Evolutionary conservation across 2,113 vertebrate genomes (phyloP).

Genomic region (Thalassarche chlororhynchos): DNA sequence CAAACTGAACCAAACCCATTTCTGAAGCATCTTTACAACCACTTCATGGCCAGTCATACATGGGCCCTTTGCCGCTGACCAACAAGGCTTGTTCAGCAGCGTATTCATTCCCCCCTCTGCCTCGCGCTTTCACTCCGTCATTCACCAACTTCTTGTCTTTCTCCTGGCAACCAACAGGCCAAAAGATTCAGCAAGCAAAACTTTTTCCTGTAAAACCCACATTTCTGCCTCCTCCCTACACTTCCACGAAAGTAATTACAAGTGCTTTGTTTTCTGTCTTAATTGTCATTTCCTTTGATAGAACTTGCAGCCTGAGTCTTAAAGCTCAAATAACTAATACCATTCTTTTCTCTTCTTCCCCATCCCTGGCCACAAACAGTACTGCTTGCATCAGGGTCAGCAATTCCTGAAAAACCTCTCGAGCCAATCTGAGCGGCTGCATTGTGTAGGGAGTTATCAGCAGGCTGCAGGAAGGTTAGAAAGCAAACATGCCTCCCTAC

Average conservation of each 20-base stretch:
- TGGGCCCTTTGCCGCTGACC: neutral
- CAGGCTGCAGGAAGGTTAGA: slow-evolving; percentile 13
- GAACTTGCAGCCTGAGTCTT: neutral
- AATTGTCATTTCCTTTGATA: slow-evolving; percentile 13
- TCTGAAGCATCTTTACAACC: neutral
- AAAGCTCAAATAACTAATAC: neutral
- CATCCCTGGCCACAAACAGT: neutral
- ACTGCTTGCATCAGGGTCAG: neutral
- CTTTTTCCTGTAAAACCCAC: neutral
- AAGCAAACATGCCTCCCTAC: neutral
- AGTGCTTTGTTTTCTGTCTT: neutral
- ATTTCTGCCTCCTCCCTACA: neutral
- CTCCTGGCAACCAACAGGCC: neutral
- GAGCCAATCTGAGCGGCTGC: neutral
- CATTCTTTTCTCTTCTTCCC: neutral
- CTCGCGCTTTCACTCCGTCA: neutral
- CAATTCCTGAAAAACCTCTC: neutral
- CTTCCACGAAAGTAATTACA: neutral
- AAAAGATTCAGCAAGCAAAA: neutral
- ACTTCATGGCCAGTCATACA: neutral
- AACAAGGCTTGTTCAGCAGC: neutral
- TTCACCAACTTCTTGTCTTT: neutral
- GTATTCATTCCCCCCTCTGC: neutral
- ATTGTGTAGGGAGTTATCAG: slow-evolving; percentile 24
- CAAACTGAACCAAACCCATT: neutral